Conservation (phyloP, 2,888 invertebrate genomes). For the Pristionchus exspectatus region DNA sequence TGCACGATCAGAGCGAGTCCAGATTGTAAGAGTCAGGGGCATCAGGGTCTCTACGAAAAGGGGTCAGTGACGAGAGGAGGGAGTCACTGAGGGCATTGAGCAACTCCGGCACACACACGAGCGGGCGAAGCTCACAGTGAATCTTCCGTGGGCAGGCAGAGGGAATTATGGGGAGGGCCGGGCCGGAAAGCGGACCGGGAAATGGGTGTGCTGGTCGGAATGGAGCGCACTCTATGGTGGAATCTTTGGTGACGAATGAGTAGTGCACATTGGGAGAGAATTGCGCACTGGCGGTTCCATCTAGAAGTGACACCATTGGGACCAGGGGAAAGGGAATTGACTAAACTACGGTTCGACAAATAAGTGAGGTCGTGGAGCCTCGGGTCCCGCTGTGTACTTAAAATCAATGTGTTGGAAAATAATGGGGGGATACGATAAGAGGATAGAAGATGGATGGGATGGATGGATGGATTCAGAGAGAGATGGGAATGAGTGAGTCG, state of each 20-base stretch:
- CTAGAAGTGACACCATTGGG: background rate
- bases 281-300: slow-evolving; percentile 2
- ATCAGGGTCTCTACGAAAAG: background rate
- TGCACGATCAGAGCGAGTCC: background rate
- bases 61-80: background rate
- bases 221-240: background rate
- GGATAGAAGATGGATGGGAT: background rate
- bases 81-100: slow-evolving; percentile 38
- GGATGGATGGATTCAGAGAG: background rate
- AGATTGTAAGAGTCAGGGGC: background rate
- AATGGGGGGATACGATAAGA: background rate
- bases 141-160: slow-evolving; percentile 14
- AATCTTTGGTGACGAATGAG: background rate
- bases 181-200: slow-evolving; percentile 16
- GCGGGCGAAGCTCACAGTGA: slow-evolving; percentile 12
- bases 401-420: background rate
- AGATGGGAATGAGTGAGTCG: background rate
- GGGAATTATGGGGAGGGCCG: background rate
- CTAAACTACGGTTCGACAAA: background rate
- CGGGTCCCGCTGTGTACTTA: slow-evolving; percentile 32
- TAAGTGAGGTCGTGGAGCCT: slow-evolving; percentile 25
- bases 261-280: background rate
- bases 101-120: slow-evolving; percentile 2
- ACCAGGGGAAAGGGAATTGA: background rate
- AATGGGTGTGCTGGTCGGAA: background rate